Conservation (phyloP, 2,888 invertebrate species). For the Cheilosia impressa region DNA sequence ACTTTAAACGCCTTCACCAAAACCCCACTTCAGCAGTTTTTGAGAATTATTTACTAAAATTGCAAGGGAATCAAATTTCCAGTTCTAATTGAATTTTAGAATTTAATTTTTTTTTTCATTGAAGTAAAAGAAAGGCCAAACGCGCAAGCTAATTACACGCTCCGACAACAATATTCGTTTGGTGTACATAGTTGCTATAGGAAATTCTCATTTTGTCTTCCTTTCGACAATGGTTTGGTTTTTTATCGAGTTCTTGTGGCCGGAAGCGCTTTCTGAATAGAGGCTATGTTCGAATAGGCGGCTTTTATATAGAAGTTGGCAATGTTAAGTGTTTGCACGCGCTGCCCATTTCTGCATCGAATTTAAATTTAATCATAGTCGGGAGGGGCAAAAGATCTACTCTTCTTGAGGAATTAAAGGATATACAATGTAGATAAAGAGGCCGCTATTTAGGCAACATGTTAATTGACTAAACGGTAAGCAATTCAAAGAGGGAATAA, state of each 20-base stretch:
- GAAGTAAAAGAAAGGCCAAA: conserved; percentile 1
- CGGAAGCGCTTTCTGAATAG: background rate
- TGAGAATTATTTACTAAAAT: background rate
- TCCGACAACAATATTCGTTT: conserved; percentile 5
- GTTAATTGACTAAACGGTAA: background rate
- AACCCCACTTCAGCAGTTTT: background rate
- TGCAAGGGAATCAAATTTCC: conserved; percentile 21
- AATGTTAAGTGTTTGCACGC: conserved; percentile 12
- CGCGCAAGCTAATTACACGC: conserved; percentile 24
- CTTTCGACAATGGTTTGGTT: background rate
- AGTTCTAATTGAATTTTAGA: conserved; percentile 42
- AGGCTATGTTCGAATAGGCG: background rate
- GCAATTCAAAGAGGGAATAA: background rate
- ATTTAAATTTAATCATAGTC: background rate
- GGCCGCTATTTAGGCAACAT: background rate
- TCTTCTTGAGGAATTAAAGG: background rate
- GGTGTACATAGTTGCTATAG: background rate
- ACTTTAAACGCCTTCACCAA: background rate
- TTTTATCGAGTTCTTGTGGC: conserved; percentile 4
- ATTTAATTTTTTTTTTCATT: conserved; percentile 6
- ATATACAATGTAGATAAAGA: background rate
- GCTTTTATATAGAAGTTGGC: background rate
- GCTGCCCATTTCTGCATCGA: conserved; percentile 11
- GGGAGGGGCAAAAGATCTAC: background rate
- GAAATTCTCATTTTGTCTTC: conserved; percentile 1